Evolutionary conservation across 2,113 vertebrate genomes (phyloP).

Genomic region (Chaetodon auriga): DNA sequence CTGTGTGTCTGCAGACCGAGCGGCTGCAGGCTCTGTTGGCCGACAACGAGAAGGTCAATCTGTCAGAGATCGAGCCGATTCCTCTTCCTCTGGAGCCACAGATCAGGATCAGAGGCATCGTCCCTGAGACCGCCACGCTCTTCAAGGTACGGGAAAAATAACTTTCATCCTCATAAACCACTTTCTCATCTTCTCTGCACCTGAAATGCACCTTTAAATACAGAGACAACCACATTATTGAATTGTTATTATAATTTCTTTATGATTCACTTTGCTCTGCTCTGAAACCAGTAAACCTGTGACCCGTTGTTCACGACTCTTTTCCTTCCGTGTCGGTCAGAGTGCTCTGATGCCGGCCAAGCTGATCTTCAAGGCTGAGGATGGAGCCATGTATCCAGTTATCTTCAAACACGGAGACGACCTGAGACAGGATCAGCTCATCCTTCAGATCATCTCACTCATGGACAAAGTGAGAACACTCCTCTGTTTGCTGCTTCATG

Average conservation of each 20-base stretch:
- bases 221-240: no score
- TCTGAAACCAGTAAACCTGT: not conserved
- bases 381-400: conserved; percentile 94
- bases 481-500: not conserved
- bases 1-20: conserved; percentile 88
- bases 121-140: conserved; percentile 95
- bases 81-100: conserved; percentile 97
- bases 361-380: conserved; percentile 96
- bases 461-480: conserved; percentile 93
- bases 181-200: no score
- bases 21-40: conserved; percentile 93
- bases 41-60: conserved; percentile 97
- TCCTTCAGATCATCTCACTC: conserved; percentile 98
- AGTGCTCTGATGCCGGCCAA: conserved; percentile 99
- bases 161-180: not conserved
- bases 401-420: conserved; percentile 99
- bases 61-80: conserved; percentile 96
- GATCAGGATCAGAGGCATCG: conserved; percentile 94
- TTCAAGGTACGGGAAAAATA: conserved; percentile 89
- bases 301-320: not conserved
- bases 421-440: conserved; percentile 97
- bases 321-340: conserved; percentile 71
- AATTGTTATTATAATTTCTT: no score
- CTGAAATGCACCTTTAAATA: no score
- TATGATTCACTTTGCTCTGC: not conserved